phyloP scores from a whole-genome alignment of 2,888 invertebrate species.

The Calliphora vomitoria region DNA sequence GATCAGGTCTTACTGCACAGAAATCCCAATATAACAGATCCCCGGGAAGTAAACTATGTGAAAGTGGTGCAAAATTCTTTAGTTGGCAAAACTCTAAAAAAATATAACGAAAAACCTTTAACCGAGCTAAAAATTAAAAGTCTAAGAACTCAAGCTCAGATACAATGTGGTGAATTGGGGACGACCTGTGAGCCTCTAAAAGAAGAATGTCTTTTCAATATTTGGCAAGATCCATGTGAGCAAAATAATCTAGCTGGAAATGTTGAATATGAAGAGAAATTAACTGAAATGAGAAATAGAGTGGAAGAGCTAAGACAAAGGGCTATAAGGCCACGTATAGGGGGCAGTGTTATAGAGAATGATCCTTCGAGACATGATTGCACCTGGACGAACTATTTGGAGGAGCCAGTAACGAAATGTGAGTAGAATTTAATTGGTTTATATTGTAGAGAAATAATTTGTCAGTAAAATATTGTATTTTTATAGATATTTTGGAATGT shows the following conservation, averaged over 20 bases:
- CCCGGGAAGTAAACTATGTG: conserved; percentile 77
- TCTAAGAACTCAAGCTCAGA: conserved; percentile 73
- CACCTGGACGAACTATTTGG: conserved; percentile 86
- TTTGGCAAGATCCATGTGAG: conserved; percentile 86
- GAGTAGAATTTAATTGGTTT: conserved; percentile 6
- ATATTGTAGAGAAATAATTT: background rate
- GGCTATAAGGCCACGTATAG: conserved; percentile 84
- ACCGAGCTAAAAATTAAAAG: conserved; percentile 71
- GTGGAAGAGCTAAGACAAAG: conserved; percentile 84
- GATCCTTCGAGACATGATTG: conserved; percentile 86
- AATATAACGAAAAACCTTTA: conserved; percentile 75
- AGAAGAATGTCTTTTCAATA: conserved; percentile 85
- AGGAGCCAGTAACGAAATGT: conserved; percentile 66
- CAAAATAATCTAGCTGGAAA: conserved; percentile 79
- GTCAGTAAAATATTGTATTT: background rate
- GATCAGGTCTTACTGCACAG: conserved; percentile 78
- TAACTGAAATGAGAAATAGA: conserved; percentile 83
- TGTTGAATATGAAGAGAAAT: conserved; percentile 57
- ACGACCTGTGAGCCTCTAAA: conserved; percentile 79
- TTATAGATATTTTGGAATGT: conserved; percentile 71
- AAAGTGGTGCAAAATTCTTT: conserved; percentile 77
- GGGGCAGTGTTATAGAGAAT: conserved; percentile 85
- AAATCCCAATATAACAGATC: conserved; percentile 78
- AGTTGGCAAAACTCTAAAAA: conserved; percentile 75
- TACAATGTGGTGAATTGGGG: conserved; percentile 75